Evolutionary conservation across 1,140 invertebrate species (phyloP).

Genomic region (Drosophila rhopaloa): DNA sequence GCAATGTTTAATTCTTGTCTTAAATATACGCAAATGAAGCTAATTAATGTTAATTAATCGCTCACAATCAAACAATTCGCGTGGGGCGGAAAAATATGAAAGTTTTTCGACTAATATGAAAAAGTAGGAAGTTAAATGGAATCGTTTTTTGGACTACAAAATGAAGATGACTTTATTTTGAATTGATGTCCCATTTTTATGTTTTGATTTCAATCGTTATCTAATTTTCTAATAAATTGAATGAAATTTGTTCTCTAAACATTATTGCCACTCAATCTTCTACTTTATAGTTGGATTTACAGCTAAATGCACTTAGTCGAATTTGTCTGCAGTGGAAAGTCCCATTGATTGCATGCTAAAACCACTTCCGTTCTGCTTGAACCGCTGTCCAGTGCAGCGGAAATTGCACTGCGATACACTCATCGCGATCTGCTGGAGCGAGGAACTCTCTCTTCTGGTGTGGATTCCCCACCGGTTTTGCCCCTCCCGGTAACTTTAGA

Average conservation of each 20-base stretch:
- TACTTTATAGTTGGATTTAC: constrained; percentile 2
- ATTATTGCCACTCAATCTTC: neutral
- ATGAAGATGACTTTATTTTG: neutral
- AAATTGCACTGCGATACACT: constrained; percentile 51
- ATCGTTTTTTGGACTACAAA: neutral
- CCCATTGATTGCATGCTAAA: constrained; percentile 49
- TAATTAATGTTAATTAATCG: constrained; percentile 53
- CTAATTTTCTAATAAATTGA: neutral
- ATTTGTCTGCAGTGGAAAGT: constrained; percentile 5
- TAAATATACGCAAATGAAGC: constrained; percentile 36
- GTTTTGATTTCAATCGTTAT: too few relatives aligned
- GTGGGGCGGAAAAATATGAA: constrained; percentile 30
- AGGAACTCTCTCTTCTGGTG: constrained; percentile 23
- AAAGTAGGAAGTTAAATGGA: neutral
- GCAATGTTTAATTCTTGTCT: constrained; percentile 35
- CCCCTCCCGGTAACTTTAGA: constrained; percentile 57
- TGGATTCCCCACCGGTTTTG: constrained; percentile 23
- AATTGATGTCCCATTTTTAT: too few relatives aligned
- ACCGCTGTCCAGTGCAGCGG: constrained; percentile 64
- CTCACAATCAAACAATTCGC: constrained; percentile 38
- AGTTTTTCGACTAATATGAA: neutral
- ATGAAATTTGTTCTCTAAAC: neutral
- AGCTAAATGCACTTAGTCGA: constrained; percentile 9
- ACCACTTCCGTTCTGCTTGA: constrained; percentile 67
- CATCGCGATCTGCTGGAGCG: constrained; percentile 27